Evolutionary conservation across 2,888 invertebrate genomes (phyloP).

Genomic region (Tetheella fluctuosa): DNA sequence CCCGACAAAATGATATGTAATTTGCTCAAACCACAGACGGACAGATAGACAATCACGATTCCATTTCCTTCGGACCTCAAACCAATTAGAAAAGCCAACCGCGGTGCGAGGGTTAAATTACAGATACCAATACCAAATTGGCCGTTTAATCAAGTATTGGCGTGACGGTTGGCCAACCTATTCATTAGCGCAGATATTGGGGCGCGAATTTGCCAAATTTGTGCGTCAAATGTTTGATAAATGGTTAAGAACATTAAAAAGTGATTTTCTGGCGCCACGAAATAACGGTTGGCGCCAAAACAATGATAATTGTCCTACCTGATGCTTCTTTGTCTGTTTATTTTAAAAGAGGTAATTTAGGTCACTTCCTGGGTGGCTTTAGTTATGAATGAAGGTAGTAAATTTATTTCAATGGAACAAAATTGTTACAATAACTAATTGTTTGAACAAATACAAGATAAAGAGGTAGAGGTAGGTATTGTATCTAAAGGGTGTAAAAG

Average conservation of each 20-base stretch:
- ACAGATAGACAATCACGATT: constrained; percentile 62
- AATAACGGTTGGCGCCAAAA: constrained; percentile 34
- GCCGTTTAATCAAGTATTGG: constrained; percentile 42
- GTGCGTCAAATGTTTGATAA: constrained; percentile 57
- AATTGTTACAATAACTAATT: constrained; percentile 15
- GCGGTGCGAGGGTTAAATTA: constrained; percentile 42
- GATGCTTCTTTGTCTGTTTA: constrained; percentile 43
- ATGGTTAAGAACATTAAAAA: constrained; percentile 38
- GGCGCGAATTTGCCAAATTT: constrained; percentile 57
- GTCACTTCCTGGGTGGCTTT: constrained; percentile 51
- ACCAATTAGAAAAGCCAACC: constrained; percentile 26
- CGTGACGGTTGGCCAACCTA: constrained; percentile 41
- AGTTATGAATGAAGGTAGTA: constrained; percentile 44
- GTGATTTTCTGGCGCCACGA: constrained; percentile 47
- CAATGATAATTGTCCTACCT: constrained; percentile 44
- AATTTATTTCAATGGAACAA: constrained; percentile 24
- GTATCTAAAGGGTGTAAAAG: neutral
- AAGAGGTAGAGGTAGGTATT: neutral
- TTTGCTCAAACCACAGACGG: constrained; percentile 65
- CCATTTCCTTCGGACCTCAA: constrained; percentile 47
- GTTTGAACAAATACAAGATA: neutral
- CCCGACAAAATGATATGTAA: constrained; percentile 69
- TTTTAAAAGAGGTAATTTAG: constrained; percentile 36
- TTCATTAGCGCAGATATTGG: constrained; percentile 42
- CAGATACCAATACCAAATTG: constrained; percentile 38